Percentiles rank a stretch among this genome's conserved stretches.
These are phyloP conservation scores for Sparus aurata DNA, from an alignment of 2,797 vertebrate species.

Conservation along the genomic window DNA sequence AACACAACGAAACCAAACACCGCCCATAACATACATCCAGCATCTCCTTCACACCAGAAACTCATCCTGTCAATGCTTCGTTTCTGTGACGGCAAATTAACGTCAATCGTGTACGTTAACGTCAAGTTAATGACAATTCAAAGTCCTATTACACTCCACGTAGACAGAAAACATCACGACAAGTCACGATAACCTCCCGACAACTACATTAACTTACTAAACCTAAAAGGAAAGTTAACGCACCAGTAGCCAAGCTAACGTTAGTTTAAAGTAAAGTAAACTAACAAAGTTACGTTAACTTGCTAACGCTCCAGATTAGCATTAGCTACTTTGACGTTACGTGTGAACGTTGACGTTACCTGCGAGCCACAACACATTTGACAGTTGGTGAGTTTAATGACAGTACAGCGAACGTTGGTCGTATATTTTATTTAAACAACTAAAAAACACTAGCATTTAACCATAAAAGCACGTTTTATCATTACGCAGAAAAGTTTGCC, in stretches of 20 bases:
- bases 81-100: neutral
- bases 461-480: neutral
- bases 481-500: neutral
- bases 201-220: neutral
- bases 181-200: neutral
- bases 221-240: neutral
- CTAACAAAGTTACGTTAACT: neutral
- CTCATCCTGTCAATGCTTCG: no score
- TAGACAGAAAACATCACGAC: neutral
- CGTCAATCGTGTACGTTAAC: neutral
- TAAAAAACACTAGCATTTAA: no score
- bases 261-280: neutral
- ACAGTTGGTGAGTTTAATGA: neutral
- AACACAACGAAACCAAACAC: neutral
- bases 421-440: fast-evolving
- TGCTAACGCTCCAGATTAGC: constrained; percentile 17
- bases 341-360: constrained; percentile 2
- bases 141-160: neutral
- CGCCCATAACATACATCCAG: neutral
- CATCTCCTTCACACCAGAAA: neutral
- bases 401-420: neutral
- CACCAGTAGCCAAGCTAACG: no score
- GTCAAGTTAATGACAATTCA: fast-evolving
- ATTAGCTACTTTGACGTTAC: constrained; percentile 3
- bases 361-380: neutral